A percentile compares a stretch with the other conserved stretches of the same genome.
Evolutionary conservation across 2,113 vertebrate genomes (phyloP).

Genomic region (Leuciscus idus): DNA sequence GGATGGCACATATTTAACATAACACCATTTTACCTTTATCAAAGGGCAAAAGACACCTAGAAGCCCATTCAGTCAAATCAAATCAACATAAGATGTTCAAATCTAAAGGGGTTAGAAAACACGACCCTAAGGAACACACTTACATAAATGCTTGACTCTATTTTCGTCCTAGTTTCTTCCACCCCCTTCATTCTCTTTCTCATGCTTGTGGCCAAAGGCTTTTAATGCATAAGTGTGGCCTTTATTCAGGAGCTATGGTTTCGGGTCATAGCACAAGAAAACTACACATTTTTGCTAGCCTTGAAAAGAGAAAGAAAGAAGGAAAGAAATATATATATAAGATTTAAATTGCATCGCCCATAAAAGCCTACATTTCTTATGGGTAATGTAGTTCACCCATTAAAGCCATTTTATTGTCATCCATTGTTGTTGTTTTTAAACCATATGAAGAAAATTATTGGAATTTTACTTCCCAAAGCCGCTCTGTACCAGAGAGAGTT

Average conservation of each 20-base stretch:
- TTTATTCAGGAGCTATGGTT: constrained; percentile 1
- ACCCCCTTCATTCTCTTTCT: neutral
- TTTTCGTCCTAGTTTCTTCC: constrained; percentile 34
- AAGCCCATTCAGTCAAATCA: neutral
- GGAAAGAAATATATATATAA: neutral
- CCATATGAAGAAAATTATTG: neutral
- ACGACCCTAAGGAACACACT: constrained; percentile 6
- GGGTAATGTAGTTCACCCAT: neutral
- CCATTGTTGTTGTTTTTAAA: neutral
- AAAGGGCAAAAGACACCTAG: constrained; percentile 30
- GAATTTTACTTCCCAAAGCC: neutral
- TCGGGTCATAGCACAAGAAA: neutral
- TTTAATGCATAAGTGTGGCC: neutral
- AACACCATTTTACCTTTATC: constrained; percentile 7
- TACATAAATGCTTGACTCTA: constrained; percentile 26
- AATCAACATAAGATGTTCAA: constrained; percentile 12
- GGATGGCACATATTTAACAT: constrained; percentile 27
- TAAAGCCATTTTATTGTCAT: neutral
- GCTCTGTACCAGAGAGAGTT: neutral
- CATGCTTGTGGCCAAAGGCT: neutral
- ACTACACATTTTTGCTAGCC: neutral
- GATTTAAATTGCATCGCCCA: neutral
- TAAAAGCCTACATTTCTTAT: neutral
- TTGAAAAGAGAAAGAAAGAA: neutral
- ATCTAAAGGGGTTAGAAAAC: neutral